Base-by-base conservation (phyloP, 2,113 vertebrate species). In the Psettodes erumei region DNA sequence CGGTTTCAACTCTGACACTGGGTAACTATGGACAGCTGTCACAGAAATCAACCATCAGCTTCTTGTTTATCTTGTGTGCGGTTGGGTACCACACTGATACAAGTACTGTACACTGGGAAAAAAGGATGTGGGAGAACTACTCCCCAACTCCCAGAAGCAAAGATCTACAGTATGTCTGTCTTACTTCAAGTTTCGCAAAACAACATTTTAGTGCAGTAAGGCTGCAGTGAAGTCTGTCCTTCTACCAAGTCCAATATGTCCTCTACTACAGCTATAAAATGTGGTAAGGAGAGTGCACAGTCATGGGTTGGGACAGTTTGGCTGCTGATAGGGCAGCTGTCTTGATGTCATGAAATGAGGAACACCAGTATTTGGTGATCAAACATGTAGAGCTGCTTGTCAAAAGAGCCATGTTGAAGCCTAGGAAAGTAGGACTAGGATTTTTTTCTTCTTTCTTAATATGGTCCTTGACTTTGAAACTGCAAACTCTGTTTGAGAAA, bases 351-450 rank as follows among this genome's bases (percentile, higher is more conserved):
- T 0, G 1, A 50, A 74, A 65, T 54, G 33, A 13, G 13, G 19
- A 63, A 60, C 0, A 15, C 37, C 40, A 45, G 53, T 1, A 56
- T 54, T 68, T 68, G 21, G 53, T 38, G 63, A 60, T 58, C n/a
- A 78, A 59, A 70, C 54, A 71, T 23, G n/a, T 60, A 10, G 74
- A 84, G 27, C 43, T 8, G 8, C 23, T 32, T 23, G 74, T 75
- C 74, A 83, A 75, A 66, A 42, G 42, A 10, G 47, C 27, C 15
- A n/a, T 21, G 37, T 58, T n/a, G 35, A 68, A 74, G 23, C 45
- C 12, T 45, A 43, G 37, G 48, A 58, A 61, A 27, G 25, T 13
- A 0, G 47, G 23, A 50, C 47, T 1, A 19, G 16, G 16, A 43
- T 16, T 30, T 33, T 23, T 5, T 28, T 6, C 4, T 13, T 28